Percentiles rank a stretch among this genome's conserved stretches.
Evolutionary conservation across 2,113 vertebrate genomes (phyloP).

Genomic region (Sinocyclocheilus rhinocerous): DNA sequence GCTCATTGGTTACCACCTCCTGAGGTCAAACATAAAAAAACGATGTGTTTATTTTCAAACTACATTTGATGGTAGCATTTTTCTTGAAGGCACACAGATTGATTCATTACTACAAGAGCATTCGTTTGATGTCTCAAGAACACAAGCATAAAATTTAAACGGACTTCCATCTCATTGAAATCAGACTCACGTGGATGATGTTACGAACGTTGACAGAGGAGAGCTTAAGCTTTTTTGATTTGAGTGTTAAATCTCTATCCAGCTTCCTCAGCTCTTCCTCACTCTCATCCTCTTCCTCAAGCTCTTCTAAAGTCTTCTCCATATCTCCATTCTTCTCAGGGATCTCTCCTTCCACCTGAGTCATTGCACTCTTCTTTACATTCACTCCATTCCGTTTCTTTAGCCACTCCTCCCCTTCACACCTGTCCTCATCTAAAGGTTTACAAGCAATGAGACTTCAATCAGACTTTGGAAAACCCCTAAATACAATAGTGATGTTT

Average conservation of each 20-base stretch:
- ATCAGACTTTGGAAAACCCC: not conserved
- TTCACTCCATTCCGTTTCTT: constrained; percentile 72
- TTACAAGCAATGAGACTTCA: not conserved
- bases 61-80: not conserved
- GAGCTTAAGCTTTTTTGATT: constrained; percentile 90
- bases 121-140: not conserved
- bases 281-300: constrained; percentile 66
- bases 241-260: constrained; percentile 86
- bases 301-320: constrained; percentile 67
- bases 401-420: constrained; percentile 55
- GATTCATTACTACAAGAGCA: not conserved
- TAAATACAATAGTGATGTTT: not conserved
- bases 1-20: constrained; percentile 97
- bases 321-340: constrained; percentile 39
- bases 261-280: constrained; percentile 83
- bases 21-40: constrained; percentile 58
- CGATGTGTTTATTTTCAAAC: not conserved
- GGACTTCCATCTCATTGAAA: too few relatives aligned
- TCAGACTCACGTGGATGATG: constrained; percentile 90
- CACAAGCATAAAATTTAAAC: not conserved
- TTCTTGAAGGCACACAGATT: not conserved
- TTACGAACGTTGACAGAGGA: constrained; percentile 87
- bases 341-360: constrained; percentile 55
- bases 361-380: constrained; percentile 66
- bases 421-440: constrained; percentile 65